phyloP scores from a whole-genome alignment of 92 coral and sea anemone species.

The Zoanthus sansibaricus region DNA sequence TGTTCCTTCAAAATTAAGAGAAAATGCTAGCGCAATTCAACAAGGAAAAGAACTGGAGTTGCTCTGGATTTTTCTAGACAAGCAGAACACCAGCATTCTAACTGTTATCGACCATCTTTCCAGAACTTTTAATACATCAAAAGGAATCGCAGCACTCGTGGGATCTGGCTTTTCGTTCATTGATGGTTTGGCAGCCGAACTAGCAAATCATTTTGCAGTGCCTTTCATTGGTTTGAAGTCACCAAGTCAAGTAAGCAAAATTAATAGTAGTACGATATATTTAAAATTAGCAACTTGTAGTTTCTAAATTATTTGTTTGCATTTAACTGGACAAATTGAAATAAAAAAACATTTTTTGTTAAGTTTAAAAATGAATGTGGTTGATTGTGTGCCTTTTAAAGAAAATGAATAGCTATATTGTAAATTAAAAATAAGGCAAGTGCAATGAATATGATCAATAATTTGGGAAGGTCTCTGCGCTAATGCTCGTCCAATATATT shows the following conservation, averaged over 20 bases:
- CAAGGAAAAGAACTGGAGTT: conserved; percentile 9
- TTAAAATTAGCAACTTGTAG: background rate
- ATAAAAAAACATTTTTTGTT: background rate
- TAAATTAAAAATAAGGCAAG: conserved; percentile 3
- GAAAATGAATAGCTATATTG: background rate
- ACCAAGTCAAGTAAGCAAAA: conserved; percentile 14
- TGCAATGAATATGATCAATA: background rate
- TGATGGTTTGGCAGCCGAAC: conserved; percentile 55
- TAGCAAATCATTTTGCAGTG: conserved; percentile 42
- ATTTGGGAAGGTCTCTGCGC: background rate
- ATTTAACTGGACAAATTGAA: background rate
- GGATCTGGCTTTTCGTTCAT: conserved; percentile 59
- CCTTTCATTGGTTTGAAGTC: conserved; percentile 56
- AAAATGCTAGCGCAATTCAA: background rate
- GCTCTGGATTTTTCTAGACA: conserved; percentile 29
- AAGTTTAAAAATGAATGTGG: background rate
- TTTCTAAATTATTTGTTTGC: background rate
- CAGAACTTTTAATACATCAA: background rate
- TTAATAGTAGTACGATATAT: background rate
- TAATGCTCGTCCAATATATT: background rate
- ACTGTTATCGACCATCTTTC: conserved; percentile 20
- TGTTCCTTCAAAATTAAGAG: background rate
- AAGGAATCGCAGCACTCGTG: conserved; percentile 36
- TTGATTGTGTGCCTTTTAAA: background rate
- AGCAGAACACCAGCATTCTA: conserved; percentile 9